These are phyloP conservation scores for Erpornis zantholeuca DNA, from an alignment of 2,113 vertebrate genomes.

Conservation along the genomic window DNA sequence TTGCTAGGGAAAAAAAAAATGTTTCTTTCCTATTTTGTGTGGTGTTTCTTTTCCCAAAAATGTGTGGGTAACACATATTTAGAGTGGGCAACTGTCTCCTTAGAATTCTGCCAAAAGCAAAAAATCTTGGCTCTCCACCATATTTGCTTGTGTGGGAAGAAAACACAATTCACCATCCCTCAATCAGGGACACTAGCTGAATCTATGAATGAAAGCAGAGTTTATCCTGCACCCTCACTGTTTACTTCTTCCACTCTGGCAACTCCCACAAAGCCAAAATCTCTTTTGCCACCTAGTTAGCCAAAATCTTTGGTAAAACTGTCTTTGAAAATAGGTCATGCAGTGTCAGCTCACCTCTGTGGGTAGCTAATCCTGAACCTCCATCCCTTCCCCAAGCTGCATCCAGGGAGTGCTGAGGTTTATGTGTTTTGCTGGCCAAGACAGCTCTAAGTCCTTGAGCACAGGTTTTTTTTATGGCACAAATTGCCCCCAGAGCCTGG, in stretches of 20 bases:
- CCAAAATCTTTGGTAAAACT: not conserved
- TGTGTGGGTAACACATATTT: not conserved
- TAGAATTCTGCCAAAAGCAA: not conserved
- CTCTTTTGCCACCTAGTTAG: not conserved
- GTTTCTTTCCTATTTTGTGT: not conserved
- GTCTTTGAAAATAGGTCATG: not conserved
- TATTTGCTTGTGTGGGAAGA: not conserved
- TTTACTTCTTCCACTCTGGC: not conserved
- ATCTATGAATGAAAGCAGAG: not conserved
- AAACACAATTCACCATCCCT: accelerated
- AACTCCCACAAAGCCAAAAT: not conserved
- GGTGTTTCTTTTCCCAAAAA: not conserved
- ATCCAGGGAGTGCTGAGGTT: not conserved
- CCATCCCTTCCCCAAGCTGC: not conserved
- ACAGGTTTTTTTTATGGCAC: not conserved
- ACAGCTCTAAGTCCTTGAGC: accelerated
- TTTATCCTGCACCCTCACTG: not conserved
- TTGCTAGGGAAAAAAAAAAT: accelerated
- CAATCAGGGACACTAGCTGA: not conserved
- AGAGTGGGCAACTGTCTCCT: not conserved
- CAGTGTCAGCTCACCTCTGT: not conserved
- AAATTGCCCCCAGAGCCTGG: not conserved
- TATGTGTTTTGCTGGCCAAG: not conserved
- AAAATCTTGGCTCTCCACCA: not conserved
- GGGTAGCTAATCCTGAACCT: not conserved